Evolutionary conservation across 2,113 vertebrate species (phyloP), one percentile per base, ranked within the genome.

Genomic region (Aramus guarauna): DNA sequence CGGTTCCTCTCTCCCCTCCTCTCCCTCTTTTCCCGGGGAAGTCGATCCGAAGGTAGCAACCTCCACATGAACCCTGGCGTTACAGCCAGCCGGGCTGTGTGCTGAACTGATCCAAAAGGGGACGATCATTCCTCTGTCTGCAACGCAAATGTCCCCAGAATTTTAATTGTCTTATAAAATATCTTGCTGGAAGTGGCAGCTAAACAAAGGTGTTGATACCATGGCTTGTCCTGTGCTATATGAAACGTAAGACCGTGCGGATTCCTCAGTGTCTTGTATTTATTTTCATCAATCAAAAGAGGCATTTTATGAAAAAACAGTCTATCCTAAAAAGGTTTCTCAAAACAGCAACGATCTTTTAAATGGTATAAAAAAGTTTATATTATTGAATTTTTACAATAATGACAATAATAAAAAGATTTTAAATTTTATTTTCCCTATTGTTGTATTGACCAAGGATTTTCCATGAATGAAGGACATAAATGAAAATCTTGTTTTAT

Each of bases 151-250:
- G 1, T 45, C 58, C 76, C 2, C 1, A 93, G 74, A 79, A 66
- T 92, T 92, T 93, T 71, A 89, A 82, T 20, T 85, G 48, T 91
- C 79, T 85, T 80, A 74, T 62, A 85, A 90, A 94, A 77, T 45
- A 48, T 73, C 82, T 69, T 92, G 45, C 47, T 87, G 88, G 50
- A 92, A 81, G 53, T 50, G 68, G 55, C 75, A 88, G 88, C 26
- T 79, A 71, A 77, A 59, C 56, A 43, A 92, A 91, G 55, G 80
- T 74, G 80, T 71, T 26, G 75, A 71, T 87, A 72, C 50, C 69
- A 45, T 20, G 58, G 58, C 69, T 92, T 4, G 11, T 47, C 29
- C 73, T 3, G 7, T 24, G 36, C 9, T 47, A 73, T 3, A 1
- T 60, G 76, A 94, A 94, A 94, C 1, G 3, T 41, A 86, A 92